These are phyloP conservation scores for Phenganax subtilis DNA, from an alignment of 92 coral and sea anemone species.

Conservation along the genomic window DNA sequence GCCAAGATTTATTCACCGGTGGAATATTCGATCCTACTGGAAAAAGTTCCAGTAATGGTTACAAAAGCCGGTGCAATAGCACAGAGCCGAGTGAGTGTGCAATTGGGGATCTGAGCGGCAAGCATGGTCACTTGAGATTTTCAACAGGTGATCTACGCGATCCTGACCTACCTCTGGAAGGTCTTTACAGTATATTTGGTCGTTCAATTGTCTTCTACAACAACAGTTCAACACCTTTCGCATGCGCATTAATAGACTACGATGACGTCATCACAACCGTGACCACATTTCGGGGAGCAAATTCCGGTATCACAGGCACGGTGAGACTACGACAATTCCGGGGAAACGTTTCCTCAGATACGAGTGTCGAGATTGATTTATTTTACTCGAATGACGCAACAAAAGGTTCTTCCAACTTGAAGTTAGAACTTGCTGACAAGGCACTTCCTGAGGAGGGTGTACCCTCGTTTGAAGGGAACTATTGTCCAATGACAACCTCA, in stretches of 20 bases:
- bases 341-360: constrained; percentile 33
- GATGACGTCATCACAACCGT: constrained; percentile 52
- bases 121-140: constrained; percentile 54
- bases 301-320: constrained; percentile 62
- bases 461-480: constrained; percentile 15
- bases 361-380: constrained; percentile 57
- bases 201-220: constrained; percentile 70
- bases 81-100: constrained; percentile 56
- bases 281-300: constrained; percentile 65
- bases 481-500: constrained; percentile 60
- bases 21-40: constrained; percentile 60
- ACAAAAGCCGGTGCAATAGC: constrained; percentile 44
- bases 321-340: constrained; percentile 68
- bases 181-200: constrained; percentile 62
- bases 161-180: constrained; percentile 60
- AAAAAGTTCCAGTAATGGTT: constrained; percentile 35
- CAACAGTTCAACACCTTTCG: constrained; percentile 48
- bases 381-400: constrained; percentile 58
- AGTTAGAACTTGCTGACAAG: neutral
- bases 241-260: constrained; percentile 66
- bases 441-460: constrained; percentile 27
- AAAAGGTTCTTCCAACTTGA: neutral
- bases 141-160: constrained; percentile 39
- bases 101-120: constrained; percentile 69
- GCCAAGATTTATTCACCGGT: constrained; percentile 58